These are phyloP conservation scores for Brachionus rotundiformis DNA, from an alignment of 1,140 invertebrate genomes.

Conservation along the genomic window DNA sequence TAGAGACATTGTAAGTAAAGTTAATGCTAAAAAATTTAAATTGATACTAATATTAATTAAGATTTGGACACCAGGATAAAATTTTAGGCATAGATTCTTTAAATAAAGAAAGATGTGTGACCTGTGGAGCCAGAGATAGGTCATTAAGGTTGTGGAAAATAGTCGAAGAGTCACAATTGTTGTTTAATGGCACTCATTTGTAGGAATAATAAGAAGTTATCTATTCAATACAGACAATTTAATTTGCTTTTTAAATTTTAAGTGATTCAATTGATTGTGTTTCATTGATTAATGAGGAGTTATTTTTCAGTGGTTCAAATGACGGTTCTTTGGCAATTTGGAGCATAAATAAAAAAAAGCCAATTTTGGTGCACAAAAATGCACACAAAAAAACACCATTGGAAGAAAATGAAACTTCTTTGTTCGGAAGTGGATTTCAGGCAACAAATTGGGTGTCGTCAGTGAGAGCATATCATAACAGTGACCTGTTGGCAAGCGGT, in stretches of 20 bases:
- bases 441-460: conserved; percentile 78
- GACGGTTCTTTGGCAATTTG: conserved; percentile 44
- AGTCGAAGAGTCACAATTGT: conserved; percentile 88
- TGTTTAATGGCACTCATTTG: conserved; percentile 70
- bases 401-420: conserved; percentile 82
- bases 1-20: conserved; percentile 81
- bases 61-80: conserved; percentile 82
- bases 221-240: no score
- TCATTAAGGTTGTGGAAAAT: conserved; percentile 91
- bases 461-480: conserved; percentile 47
- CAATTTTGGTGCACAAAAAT: conserved; percentile 37
- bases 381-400: conserved; percentile 67
- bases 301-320: conserved; percentile 75
- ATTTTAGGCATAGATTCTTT: conserved; percentile 82
- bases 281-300: conserved; percentile 83
- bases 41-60: conserved; percentile 55
- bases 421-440: conserved; percentile 78
- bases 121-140: conserved; percentile 81
- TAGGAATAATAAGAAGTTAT: no score
- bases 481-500: conserved; percentile 66
- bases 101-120: conserved; percentile 79
- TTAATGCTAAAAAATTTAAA: neutral
- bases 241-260: conserved; percentile 49
- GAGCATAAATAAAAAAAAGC: conserved; percentile 51
- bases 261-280: conserved; percentile 82